These are phyloP conservation scores for Limnodromus scolopaceus DNA, from an alignment of 2,797 vertebrate genomes.

Conservation along the genomic window DNA sequence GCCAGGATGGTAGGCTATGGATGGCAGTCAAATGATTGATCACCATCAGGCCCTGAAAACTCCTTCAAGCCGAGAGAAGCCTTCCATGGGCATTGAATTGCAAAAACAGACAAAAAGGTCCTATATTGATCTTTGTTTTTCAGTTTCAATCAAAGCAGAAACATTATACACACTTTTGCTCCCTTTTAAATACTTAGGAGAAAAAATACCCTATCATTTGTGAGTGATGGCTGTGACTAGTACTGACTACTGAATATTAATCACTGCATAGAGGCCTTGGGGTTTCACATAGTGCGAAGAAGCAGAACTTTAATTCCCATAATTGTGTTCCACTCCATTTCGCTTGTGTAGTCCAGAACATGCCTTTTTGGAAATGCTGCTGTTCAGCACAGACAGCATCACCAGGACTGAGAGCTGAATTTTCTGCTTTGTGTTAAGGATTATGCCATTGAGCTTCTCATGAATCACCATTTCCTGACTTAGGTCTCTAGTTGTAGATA, in stretches of 20 bases:
- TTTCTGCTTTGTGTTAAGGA: not conserved
- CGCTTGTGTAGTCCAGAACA: not conserved
- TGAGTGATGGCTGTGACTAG: not conserved
- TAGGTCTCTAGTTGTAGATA: not conserved
- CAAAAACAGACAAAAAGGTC: not conserved
- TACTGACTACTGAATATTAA: not conserved
- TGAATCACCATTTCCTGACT: not conserved
- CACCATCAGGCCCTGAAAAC: not conserved
- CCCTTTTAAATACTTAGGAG: not conserved
- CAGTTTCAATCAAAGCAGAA: not conserved
- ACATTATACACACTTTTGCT: not conserved
- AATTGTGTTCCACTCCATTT: not conserved
- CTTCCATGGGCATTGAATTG: not conserved
- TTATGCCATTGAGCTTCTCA: not conserved
- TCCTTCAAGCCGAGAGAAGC: not conserved
- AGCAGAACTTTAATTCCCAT: not conserved
- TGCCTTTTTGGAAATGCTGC: not conserved
- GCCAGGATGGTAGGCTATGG: not conserved
- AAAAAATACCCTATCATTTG: not conserved
- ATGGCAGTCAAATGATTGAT: not conserved
- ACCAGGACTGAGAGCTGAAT: not conserved
- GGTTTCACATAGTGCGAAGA: not conserved
- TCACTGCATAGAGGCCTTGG: not conserved
- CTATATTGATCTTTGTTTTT: not conserved
- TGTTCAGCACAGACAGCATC: not conserved